Conservation (phyloP, 1,140 invertebrate species). For the Zophobas atratus region DNA sequence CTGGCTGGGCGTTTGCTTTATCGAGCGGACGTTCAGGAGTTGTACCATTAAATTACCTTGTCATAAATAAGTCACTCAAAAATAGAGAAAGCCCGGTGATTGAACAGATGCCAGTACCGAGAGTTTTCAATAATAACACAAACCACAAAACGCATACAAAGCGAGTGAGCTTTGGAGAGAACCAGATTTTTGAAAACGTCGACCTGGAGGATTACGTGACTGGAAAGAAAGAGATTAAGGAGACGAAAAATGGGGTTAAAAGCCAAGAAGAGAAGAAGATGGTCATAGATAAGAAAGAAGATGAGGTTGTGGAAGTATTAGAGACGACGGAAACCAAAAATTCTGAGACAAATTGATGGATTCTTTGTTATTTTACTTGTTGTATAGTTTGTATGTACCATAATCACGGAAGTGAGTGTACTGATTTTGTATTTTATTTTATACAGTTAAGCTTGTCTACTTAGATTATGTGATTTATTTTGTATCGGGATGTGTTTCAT, state of each 20-base stretch:
- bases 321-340: slow-evolving; percentile 9
- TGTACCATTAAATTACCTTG: slow-evolving; percentile 87
- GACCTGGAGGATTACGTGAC: slow-evolving; percentile 48
- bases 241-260: slow-evolving; percentile 9
- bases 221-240: slow-evolving; percentile 26
- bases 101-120: slow-evolving; percentile 46
- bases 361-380: slow-evolving; percentile 25
- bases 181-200: slow-evolving; percentile 63
- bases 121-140: slow-evolving; percentile 44
- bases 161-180: slow-evolving; percentile 66
- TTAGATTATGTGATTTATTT: slow-evolving; percentile 39
- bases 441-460: slow-evolving; percentile 4
- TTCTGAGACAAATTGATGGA: neutral
- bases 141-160: slow-evolving; percentile 59
- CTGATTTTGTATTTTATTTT: slow-evolving; percentile 34
- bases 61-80: slow-evolving; percentile 48
- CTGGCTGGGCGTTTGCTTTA: slow-evolving; percentile 84
- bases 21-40: slow-evolving; percentile 81
- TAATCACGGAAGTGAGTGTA: slow-evolving; percentile 19
- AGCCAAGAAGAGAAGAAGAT: neutral
- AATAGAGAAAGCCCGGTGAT: neutral
- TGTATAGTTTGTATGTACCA: slow-evolving; percentile 9
- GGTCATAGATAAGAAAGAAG: slow-evolving; percentile 21
- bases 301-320: neutral
- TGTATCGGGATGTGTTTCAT: slow-evolving; percentile 27